phyloP scores from a whole-genome alignment of 2,113 vertebrate genomes.

The Corythoichthys intestinalis region DNA sequence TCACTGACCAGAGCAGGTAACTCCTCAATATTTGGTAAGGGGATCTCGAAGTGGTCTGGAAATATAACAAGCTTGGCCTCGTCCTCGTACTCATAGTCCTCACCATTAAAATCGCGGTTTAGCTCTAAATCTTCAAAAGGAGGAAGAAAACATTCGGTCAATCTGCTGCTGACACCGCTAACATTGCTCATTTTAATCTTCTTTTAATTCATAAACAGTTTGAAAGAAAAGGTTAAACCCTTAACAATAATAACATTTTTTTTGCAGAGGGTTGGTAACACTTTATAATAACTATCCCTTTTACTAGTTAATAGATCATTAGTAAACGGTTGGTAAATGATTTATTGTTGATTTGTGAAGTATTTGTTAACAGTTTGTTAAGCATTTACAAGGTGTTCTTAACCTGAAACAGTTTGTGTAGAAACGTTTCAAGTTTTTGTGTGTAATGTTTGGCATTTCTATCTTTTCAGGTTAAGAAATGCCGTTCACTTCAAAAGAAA shows the following conservation, averaged over 20 bases:
- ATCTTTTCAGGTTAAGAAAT: too few relatives aligned
- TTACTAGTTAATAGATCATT: too few relatives aligned
- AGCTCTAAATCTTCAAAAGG: constrained; percentile 87
- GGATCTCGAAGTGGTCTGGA: constrained; percentile 98
- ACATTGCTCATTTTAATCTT: not conserved
- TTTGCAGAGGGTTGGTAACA: too few relatives aligned
- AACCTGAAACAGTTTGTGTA: too few relatives aligned
- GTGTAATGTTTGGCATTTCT: too few relatives aligned
- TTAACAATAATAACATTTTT: not conserved
- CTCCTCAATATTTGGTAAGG: constrained; percentile 98
- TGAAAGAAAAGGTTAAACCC: not conserved
- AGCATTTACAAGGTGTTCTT: too few relatives aligned
- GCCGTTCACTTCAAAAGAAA: too few relatives aligned
- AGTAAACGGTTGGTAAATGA: too few relatives aligned
- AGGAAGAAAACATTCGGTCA: constrained; percentile 47
- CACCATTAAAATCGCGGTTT: constrained; percentile 86
- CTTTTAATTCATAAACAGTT: not conserved
- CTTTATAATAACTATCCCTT: too few relatives aligned
- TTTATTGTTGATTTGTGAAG: too few relatives aligned
- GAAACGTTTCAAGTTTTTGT: too few relatives aligned
- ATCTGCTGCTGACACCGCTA: not conserved
- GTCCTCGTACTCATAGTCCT: constrained; percentile 95
- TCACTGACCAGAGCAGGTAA: constrained; percentile 96
- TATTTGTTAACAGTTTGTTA: too few relatives aligned
- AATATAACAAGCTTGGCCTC: constrained; percentile 98